Evolutionary conservation across 2,113 vertebrate species (phyloP).

Genomic region (Halichoerus grypus): DNA sequence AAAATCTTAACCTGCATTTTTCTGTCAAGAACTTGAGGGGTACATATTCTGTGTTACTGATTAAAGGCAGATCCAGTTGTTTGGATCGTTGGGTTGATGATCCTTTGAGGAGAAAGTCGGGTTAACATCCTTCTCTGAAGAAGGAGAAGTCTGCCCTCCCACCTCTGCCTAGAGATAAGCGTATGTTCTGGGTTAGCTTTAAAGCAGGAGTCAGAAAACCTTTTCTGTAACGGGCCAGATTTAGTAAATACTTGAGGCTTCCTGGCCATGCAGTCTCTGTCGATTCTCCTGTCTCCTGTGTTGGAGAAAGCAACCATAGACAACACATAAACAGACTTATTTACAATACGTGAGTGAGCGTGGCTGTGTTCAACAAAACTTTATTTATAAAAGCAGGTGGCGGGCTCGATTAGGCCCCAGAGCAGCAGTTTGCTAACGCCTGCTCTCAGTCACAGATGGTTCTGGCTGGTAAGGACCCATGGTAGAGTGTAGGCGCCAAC

Average conservation of each 20-base stretch:
- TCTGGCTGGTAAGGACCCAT: neutral
- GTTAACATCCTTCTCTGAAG: neutral
- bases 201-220: neutral
- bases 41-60: neutral
- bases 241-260: neutral
- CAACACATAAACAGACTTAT: too few species aligned
- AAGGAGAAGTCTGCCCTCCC: neutral
- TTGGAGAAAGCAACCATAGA: neutral
- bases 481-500: neutral
- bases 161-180: neutral
- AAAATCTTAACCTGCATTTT: neutral
- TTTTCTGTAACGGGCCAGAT: neutral
- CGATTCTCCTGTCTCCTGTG: neutral
- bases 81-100: neutral
- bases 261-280: fast-evolving
- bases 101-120: neutral
- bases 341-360: neutral
- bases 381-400: neutral
- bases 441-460: neutral
- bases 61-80: neutral
- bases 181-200: neutral
- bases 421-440: neutral
- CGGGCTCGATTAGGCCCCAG: neutral
- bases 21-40: neutral
- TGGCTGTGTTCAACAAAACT: neutral